Evolutionary conservation across 2,113 vertebrate species (phyloP).

Genomic region (Atherinomorus stipes): DNA sequence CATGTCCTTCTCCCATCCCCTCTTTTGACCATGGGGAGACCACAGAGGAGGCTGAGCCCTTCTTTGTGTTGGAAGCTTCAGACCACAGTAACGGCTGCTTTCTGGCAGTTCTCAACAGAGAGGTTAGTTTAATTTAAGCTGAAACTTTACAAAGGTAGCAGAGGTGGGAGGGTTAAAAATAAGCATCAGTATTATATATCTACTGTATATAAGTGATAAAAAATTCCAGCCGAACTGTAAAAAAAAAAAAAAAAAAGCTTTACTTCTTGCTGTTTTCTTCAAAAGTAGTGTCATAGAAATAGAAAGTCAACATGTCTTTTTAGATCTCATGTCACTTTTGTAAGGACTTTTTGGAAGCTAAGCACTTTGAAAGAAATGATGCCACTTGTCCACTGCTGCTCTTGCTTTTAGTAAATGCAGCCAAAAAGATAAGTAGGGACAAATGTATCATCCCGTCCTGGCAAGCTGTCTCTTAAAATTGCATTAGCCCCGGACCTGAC

Average conservation of each 20-base stretch:
- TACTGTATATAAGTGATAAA: background rate
- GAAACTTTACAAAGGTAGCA: conserved; percentile 1
- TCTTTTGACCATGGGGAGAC: conserved; percentile 44
- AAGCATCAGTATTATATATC: background rate
- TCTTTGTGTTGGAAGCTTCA: conserved; percentile 88
- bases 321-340: background rate
- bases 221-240: background rate
- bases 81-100: conserved; percentile 90
- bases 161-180: background rate
- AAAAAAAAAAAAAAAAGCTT: no score
- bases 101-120: conserved; percentile 87
- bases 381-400: background rate
- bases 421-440: conserved; percentile 22
- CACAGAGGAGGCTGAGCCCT: conserved; percentile 60
- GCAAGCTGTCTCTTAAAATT: conserved; percentile 9
- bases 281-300: background rate
- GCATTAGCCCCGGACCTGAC: conserved; percentile 21
- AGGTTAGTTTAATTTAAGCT: conserved; percentile 79
- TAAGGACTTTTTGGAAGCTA: conserved; percentile 3
- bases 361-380: background rate
- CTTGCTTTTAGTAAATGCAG: conserved; percentile 11
- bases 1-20: conserved; percentile 74
- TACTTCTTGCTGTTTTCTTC: conserved; percentile 1
- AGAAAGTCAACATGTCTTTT: conserved; percentile 1
- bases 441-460: conserved; percentile 18